Evolutionary conservation across 1,140 invertebrate species (phyloP).

Genomic region (Cydia pomonella): DNA sequence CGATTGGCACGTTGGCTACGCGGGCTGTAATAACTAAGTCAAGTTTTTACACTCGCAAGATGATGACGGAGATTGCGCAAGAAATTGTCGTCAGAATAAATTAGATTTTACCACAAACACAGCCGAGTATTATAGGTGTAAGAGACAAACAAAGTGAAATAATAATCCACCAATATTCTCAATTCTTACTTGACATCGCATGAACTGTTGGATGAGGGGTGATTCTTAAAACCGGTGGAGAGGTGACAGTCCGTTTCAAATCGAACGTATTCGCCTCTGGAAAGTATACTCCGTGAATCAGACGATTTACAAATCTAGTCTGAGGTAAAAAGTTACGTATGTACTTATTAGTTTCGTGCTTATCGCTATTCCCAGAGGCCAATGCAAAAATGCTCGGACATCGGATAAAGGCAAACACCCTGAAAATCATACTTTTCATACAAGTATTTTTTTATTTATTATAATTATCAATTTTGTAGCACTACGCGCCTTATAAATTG

Average conservation of each 20-base stretch:
- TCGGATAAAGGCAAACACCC: too few relatives aligned
- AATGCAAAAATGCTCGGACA: too few relatives aligned
- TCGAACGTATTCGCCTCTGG: slow-evolving; percentile 51
- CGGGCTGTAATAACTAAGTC: too few relatives aligned
- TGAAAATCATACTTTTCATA: too few relatives aligned
- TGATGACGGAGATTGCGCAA: too few relatives aligned
- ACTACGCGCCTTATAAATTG: too few relatives aligned
- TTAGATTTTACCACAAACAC: slow-evolving; percentile 4
- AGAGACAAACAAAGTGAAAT: slow-evolving; percentile 1
- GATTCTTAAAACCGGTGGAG: slow-evolving; percentile 49
- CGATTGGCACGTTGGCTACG: too few relatives aligned
- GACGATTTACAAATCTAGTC: not conserved
- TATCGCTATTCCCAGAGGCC: not conserved
- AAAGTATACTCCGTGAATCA: slow-evolving; percentile 39
- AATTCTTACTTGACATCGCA: slow-evolving; percentile 56
- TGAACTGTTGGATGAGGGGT: slow-evolving; percentile 41
- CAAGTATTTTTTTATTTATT: too few relatives aligned
- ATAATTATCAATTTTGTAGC: too few relatives aligned
- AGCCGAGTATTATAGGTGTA: not conserved
- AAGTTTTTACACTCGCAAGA: too few relatives aligned
- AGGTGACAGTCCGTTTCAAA: slow-evolving; percentile 46
- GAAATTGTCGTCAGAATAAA: too few relatives aligned
- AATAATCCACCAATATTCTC: not conserved
- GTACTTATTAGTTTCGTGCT: too few relatives aligned
- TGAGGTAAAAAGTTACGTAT: not conserved